A percentile compares a stretch with the other conserved stretches of the same genome.
Evolutionary conservation across 2,113 vertebrate species (phyloP).

Genomic region (Pogonocichla stellata): DNA sequence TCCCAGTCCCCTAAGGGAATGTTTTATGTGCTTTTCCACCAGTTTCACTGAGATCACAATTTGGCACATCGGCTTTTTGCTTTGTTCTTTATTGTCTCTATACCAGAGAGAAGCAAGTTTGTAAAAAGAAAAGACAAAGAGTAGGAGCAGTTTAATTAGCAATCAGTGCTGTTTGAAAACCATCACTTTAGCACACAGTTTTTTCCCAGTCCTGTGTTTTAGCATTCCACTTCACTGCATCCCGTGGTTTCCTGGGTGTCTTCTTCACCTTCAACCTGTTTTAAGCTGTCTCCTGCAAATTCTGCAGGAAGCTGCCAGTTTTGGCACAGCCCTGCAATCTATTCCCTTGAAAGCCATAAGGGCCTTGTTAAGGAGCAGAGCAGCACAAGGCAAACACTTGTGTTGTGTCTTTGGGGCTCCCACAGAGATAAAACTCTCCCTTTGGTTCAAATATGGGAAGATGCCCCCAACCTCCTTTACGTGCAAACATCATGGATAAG

Average conservation of each 20-base stretch:
- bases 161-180: neutral
- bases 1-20: constrained; percentile 3
- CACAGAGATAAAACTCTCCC: constrained; percentile 64
- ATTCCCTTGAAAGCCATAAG: constrained; percentile 64
- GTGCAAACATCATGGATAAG: neutral
- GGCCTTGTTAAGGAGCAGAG: constrained; percentile 58
- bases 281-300: neutral
- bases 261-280: constrained; percentile 42
- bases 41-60: constrained; percentile 27
- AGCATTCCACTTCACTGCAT: neutral
- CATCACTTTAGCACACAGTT: neutral
- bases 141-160: constrained; percentile 47
- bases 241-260: neutral
- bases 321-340: constrained; percentile 58
- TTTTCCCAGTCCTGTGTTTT: constrained; percentile 7
- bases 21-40: constrained; percentile 19
- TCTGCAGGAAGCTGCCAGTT: constrained; percentile 68
- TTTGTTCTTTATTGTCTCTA: constrained; percentile 28
- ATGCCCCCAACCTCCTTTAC: constrained; percentile 29
- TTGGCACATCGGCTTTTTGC: constrained; percentile 36
- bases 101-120: neutral
- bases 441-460: constrained; percentile 51
- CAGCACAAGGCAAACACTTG: constrained; percentile 21
- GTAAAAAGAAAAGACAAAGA: constrained; percentile 5
- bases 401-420: constrained; percentile 62